Conservation (phyloP, 2,888 invertebrate genomes). For the Drosophila helvetica region DNA sequence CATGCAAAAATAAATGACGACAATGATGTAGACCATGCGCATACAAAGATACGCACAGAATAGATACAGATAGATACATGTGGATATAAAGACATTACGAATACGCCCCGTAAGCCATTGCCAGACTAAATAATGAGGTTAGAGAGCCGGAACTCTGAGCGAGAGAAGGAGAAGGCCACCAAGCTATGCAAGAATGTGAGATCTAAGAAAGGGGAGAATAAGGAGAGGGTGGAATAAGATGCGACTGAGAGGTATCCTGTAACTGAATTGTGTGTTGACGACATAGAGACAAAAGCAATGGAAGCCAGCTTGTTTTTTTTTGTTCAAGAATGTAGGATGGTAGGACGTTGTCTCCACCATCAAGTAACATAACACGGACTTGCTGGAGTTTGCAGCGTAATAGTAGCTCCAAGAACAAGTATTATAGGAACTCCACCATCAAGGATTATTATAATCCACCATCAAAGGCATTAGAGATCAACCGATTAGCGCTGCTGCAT, state of each 20-base stretch:
- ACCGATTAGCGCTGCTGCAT: neutral
- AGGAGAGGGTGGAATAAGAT: neutral
- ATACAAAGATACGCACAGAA: slow-evolving; percentile 2
- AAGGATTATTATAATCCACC: too few species aligned
- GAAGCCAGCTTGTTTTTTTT: too few species aligned
- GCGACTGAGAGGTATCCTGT: neutral
- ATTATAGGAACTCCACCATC: too few species aligned
- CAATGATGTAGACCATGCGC: slow-evolving; percentile 31
- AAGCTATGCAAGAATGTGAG: neutral
- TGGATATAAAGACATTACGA: slow-evolving; percentile 37
- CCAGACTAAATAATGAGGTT: slow-evolving; percentile 42
- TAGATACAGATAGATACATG: slow-evolving; percentile 8
- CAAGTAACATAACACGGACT: too few species aligned
- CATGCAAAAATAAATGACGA: slow-evolving; percentile 44
- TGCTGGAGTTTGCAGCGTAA: too few species aligned
- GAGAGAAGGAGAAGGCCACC: slow-evolving; percentile 2
- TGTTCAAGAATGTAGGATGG: too few species aligned
- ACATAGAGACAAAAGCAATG: too few species aligned
- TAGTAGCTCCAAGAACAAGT: too few species aligned
- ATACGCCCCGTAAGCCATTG: slow-evolving; percentile 42
- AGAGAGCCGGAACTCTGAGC: slow-evolving; percentile 1
- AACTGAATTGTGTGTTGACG: neutral
- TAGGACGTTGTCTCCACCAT: neutral
- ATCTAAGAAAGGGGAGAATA: neutral
- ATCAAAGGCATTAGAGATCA: neutral